Base-by-base conservation (phyloP, 1,140 invertebrate genomes). In the Diprion similis region DNA sequence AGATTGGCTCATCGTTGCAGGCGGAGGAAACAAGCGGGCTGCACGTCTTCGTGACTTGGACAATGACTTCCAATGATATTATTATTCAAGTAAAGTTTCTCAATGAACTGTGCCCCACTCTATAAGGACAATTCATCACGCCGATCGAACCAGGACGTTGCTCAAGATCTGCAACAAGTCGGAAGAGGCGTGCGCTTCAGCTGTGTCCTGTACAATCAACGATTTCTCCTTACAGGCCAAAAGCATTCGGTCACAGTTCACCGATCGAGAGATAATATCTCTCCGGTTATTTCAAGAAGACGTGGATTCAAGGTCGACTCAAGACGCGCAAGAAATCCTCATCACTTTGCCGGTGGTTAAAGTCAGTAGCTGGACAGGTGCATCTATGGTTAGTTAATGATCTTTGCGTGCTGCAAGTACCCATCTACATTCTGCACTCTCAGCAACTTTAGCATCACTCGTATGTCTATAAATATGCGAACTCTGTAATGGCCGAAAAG, bases 51-150 rank as follows among this genome's bases (percentile, higher is more conserved):
- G 51, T 59, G 51, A 59, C 51, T 17, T 4, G n/a, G n/a, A 17
- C 51, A 59, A 59, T 59, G 11, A 59, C n/a, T 59, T 13, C 51
- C 51, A 59, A 59, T 59, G 51, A 59, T 59, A 59, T 59, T 59
- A 59, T 59, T 59, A 59, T 59, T 59, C 51, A 59, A 6, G 51
- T 59, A 59, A 59, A 59, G 51, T 59, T 59, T 59, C 51, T 17
- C 51, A 59, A 59, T 59, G 51, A 59, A 4, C 51, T 59, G 11
- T 17, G 51, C 51, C n/a, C 11, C n/a, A 59, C 51, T 15, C n/a
- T 15, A 9, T 59, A 59, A 17, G 11, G 51, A 4, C n/a, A 59
- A 59, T 59, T 17, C 51, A 59, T 59, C n/a, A 13, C 51, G 51
- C 51, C n/a, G n/a, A n/a, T n/a, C 11, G 51, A 59, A 15, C n/a